Evolutionary conservation across 2,113 vertebrate genomes (phyloP).

Genomic region (Neopipo cinnamomea): DNA sequence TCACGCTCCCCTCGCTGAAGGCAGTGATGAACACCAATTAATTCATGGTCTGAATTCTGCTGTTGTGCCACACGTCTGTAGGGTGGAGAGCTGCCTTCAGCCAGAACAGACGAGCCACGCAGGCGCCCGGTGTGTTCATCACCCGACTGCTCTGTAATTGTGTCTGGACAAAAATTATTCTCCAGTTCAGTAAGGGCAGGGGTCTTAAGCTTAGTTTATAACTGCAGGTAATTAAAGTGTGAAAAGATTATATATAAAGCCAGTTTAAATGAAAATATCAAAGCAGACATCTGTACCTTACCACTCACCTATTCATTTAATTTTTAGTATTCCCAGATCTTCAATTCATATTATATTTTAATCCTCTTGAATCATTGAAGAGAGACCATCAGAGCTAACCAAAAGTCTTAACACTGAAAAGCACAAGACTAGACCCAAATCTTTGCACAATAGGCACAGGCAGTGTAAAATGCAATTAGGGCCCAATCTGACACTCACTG

Average conservation of each 20-base stretch:
- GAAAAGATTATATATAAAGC: not conserved
- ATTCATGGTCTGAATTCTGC: slow-evolving; percentile 19
- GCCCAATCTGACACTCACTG: not conserved
- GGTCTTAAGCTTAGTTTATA: slow-evolving; percentile 12
- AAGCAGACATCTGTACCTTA: not conserved
- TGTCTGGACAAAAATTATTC: not conserved
- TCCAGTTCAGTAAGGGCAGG: not conserved
- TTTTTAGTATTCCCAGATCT: not conserved
- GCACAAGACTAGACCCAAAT: not conserved
- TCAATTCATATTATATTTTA: not conserved
- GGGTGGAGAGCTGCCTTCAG: not conserved
- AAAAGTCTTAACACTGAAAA: not conserved
- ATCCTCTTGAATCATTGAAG: not conserved
- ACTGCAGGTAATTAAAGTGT: not conserved
- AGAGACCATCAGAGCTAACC: not conserved
- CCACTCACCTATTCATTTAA: not conserved
- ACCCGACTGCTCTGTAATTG: not conserved
- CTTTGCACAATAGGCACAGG: not conserved
- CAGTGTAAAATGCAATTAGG: not conserved
- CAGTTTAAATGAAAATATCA: not conserved
- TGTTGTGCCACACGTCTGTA: not conserved
- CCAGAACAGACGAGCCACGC: not conserved
- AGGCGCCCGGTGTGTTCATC: not conserved
- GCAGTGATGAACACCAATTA: slow-evolving; percentile 12
- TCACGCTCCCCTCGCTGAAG: not conserved